Percentiles rank a stretch among this genome's conserved stretches.
These are phyloP conservation scores for Trematocara marginatum DNA, from an alignment of 2,113 vertebrate genomes.

Conservation along the genomic window DNA sequence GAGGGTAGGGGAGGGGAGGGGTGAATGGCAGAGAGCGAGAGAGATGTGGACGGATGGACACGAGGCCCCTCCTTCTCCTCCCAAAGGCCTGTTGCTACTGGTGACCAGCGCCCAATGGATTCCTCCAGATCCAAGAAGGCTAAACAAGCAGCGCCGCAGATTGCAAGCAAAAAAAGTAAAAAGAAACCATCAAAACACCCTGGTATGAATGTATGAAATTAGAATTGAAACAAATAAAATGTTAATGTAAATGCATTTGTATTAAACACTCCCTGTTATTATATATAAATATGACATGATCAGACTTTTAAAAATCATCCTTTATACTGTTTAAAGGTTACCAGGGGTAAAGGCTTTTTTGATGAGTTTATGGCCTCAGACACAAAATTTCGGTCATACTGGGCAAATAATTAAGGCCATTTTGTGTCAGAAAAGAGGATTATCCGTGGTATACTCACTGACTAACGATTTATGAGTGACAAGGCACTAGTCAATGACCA, in stretches of 20 bases:
- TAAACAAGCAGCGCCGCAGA: background rate
- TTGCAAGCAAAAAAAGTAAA: background rate
- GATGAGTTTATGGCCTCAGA: background rate
- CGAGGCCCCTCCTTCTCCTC: slow-evolving; percentile 33
- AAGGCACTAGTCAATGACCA: background rate
- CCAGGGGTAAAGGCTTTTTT: background rate
- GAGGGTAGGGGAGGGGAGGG: background rate
- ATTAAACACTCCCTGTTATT: background rate
- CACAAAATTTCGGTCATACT: background rate
- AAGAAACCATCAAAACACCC: background rate
- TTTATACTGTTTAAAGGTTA: background rate
- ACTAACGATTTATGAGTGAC: background rate
- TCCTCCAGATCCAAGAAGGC: slow-evolving; percentile 36
- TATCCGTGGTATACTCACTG: background rate
- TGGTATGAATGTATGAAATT: background rate
- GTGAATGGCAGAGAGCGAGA: slow-evolving; percentile 10
- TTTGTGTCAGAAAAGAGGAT: background rate
- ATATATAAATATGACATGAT: background rate
- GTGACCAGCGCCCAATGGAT: slow-evolving; percentile 53
- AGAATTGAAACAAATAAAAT: background rate
- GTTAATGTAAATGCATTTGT: background rate
- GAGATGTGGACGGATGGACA: slow-evolving; percentile 38
- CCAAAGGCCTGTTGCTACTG: slow-evolving; percentile 55
- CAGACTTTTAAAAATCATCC: background rate
- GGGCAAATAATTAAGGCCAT: background rate